Conservation (phyloP, 1,140 invertebrate species). For the Drosophila baimaii region DNA sequence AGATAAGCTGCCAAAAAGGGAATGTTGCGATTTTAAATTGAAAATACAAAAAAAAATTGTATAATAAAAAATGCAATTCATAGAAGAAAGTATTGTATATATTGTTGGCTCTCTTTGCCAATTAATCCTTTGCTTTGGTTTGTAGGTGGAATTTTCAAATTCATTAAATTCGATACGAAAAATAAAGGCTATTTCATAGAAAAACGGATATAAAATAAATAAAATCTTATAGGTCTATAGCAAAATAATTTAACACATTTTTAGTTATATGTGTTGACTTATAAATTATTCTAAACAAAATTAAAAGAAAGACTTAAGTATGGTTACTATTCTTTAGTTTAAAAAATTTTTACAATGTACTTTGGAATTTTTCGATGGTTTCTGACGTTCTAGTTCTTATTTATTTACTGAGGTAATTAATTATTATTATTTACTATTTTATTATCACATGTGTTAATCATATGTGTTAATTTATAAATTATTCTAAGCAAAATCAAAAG, state of each 20-base stretch:
- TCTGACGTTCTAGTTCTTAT: no score
- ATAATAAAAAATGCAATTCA: conserved; percentile 16
- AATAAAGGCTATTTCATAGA: background rate
- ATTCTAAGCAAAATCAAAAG: no score
- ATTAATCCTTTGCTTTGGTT: background rate
- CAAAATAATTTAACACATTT: background rate
- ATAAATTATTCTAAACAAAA: background rate
- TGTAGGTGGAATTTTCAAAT: no score
- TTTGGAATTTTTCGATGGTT: no score
- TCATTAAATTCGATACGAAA: background rate
- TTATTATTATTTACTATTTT: no score
- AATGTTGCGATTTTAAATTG: conserved; percentile 8
- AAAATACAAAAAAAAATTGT: background rate
- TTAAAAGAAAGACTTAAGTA: no score
- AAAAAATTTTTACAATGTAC: no score
- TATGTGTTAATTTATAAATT: no score
- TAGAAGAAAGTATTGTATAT: background rate
- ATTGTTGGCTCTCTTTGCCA: background rate
- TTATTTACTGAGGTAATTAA: no score
- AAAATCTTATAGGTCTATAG: background rate
- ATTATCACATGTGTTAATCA: no score
- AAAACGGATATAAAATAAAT: background rate
- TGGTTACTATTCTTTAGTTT: no score
- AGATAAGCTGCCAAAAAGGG: conserved; percentile 10
- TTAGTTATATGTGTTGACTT: background rate